Evolutionary conservation across 2,888 invertebrate genomes (phyloP), one percentile per base, ranked within the genome.

Genomic region (Argyresthia goedartella): DNA sequence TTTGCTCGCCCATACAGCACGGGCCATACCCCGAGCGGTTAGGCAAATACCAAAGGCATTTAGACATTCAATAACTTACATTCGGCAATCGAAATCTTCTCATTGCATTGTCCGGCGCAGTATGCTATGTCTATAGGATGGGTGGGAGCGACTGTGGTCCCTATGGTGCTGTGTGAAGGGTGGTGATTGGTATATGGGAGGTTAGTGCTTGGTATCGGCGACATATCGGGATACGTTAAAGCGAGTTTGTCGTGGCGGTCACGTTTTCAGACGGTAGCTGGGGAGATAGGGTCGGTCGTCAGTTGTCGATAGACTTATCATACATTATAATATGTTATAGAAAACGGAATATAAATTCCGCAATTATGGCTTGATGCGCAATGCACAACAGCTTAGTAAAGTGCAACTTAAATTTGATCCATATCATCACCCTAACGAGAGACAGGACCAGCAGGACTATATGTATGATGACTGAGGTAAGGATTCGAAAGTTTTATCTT

Each of bases 231-330:
- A 65, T 69, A 67, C 69, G 73, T 76, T 74, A 66, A 65, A 63
- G 77, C 73, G 75, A 70, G 79, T 80, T 76, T 78, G 77, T 80
- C 79, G 79, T 80, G 64, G 60, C 66, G 66, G 80, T 84, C 84
- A 82, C 82, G 82, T 73, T 81, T 73, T 59, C 64, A 64, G 67
- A 76, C 82, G 67, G 82, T 81, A 81, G 84, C 76, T 55, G 59
- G 69, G 69, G 11, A n/a, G 8, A 36, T 51, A 51, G 46, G 13
- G 51, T 34, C 62, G 68, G 50, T 51, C 25, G 2, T 25, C 25
- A 61, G 60, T 69, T 66, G 76, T 60, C 64, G 64, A 49, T 15
- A 10, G 36, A 25, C 6, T 46, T 25, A 8, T 25, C 25, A 25
- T 25, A 25, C 6, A 25, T 25, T 4, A 25, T 6, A 25, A 25